These are phyloP conservation scores for Nothoprocta perdicaria DNA, from an alignment of 2,113 vertebrate genomes.

Conservation along the genomic window DNA sequence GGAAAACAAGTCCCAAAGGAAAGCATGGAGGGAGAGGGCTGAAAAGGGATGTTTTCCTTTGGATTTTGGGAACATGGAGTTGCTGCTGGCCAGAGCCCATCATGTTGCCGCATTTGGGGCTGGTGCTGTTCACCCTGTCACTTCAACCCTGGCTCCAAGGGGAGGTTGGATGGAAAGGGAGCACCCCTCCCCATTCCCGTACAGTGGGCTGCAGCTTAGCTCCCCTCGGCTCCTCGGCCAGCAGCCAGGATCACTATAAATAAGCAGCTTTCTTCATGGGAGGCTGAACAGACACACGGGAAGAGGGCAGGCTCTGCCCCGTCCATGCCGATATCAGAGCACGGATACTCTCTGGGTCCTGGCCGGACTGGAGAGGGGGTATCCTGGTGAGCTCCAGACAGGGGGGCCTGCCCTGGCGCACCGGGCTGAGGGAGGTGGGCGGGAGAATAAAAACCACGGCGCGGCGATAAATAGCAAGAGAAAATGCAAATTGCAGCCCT, in stretches of 20 bases:
- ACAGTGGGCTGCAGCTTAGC: no score
- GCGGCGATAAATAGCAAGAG: slow-evolving; percentile 40
- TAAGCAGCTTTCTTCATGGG: slow-evolving; percentile 40
- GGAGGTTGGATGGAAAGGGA: neutral
- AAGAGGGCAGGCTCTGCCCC: neutral
- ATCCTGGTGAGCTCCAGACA: fast-evolving
- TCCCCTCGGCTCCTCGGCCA: no score
- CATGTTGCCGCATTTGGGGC: neutral
- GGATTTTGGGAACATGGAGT: slow-evolving; percentile 4
- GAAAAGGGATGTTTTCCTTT: slow-evolving; percentile 15
- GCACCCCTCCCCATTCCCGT: neutral
- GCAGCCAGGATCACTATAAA: slow-evolving; percentile 52
- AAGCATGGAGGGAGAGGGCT: neutral
- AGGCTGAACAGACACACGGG: neutral
- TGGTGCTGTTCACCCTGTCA: neutral
- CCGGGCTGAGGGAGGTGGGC: slow-evolving; percentile 7
- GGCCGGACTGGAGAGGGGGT: neutral
- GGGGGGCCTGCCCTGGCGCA: neutral
- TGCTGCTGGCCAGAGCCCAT: neutral
- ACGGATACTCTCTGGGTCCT: neutral
- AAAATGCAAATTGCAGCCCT: slow-evolving; percentile 66
- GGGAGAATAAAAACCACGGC: neutral
- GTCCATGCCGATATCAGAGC: neutral
- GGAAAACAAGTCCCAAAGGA: slow-evolving; percentile 10
- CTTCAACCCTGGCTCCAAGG: neutral